Base-by-base conservation (phyloP, 1,140 invertebrate species). In the Colletes latitarsis region DNA sequence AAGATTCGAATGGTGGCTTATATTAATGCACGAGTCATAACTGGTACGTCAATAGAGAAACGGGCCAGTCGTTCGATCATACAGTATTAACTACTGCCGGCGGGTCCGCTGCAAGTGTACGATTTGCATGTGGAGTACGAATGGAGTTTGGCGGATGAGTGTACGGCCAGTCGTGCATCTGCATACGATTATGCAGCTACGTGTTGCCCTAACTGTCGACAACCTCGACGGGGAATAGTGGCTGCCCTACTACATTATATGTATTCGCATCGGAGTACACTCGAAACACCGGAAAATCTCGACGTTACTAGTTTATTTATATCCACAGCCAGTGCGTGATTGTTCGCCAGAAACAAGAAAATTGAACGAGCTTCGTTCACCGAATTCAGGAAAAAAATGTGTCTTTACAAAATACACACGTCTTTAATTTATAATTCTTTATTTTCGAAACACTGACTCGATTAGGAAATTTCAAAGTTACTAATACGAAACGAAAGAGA, bases 41-140 rank as follows among this genome's bases (percentile, higher is more conserved):
- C 81, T 64, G 64, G 53, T 55, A 69, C 70, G 73, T 76, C 84
- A 81, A 86, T 77, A 87, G 82, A 70, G 75, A 76, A 72, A 71
- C 49, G n/a, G 46, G 55, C 57, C 63, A 52, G 72, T 75, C 72
- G 86, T 81, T 87, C 72, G 81, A 87, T 88, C 83, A 81, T 83
- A 83, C 68, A 70, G 66, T 67, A 78, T 73, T 84, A 85, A 83
- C 86, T 79, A 85, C 66, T 82, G 67, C 77, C 77, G 68, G 60
- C 85, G 75, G 86, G 49, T 77, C 68, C 72, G 72, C 62, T 71
- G 52, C 82, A 55, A 80, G 68, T 81, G 76, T 66, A 58, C 81
- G 72, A 88, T 88, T 88, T 88, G 81, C 87, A 88, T 88, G 64
- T 84, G 78, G 78, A 84, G 83, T 88, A 88, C 86, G 86, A 88